A percentile compares a stretch with the other conserved stretches of the same genome.
Conservation (phyloP, 2,888 invertebrate species). For the Cylloceria caligata region DNA sequence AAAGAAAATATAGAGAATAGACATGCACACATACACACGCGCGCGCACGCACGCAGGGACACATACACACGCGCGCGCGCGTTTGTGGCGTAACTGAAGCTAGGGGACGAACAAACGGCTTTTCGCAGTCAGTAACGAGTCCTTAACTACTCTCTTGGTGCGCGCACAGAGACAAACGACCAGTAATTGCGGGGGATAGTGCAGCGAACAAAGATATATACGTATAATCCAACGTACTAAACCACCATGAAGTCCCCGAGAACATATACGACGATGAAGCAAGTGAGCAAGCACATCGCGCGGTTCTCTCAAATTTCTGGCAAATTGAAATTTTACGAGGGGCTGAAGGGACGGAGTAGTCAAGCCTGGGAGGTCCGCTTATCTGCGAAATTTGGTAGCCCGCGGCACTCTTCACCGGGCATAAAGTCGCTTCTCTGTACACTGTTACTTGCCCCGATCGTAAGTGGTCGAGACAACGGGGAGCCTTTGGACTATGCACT, state of each 20-base stretch:
- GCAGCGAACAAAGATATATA: slow-evolving; percentile 43
- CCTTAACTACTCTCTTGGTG: slow-evolving; percentile 35
- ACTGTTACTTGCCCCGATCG: slow-evolving; percentile 47
- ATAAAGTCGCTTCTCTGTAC: slow-evolving; percentile 56
- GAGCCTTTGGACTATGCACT: slow-evolving; percentile 37
- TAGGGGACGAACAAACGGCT: slow-evolving; percentile 27
- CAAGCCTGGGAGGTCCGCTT: slow-evolving; percentile 49
- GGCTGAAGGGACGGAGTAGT: slow-evolving; percentile 59
- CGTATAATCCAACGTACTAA: slow-evolving; percentile 24
- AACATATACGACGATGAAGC: slow-evolving; percentile 3
- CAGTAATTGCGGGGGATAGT: slow-evolving; percentile 29
- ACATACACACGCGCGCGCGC: not conserved
- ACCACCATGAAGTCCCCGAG: slow-evolving; percentile 31
- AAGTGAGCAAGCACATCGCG: slow-evolving; percentile 28
- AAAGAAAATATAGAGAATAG: not conserved
- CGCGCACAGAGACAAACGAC: slow-evolving; percentile 33
- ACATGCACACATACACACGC: not conserved
- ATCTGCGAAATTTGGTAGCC: slow-evolving; percentile 63
- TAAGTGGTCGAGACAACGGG: slow-evolving; percentile 64
- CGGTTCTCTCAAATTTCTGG: slow-evolving; percentile 59
- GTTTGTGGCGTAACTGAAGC: not conserved
- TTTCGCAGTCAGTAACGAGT: slow-evolving; percentile 52
- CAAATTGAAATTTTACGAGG: slow-evolving; percentile 68
- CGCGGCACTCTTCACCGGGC: slow-evolving; percentile 57
- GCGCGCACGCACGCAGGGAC: too few relatives aligned